A percentile compares a stretch with the other conserved stretches of the same genome.
phyloP scores from a whole-genome alignment of 1,140 invertebrate species.

The Helicorthomorpha holstii region DNA sequence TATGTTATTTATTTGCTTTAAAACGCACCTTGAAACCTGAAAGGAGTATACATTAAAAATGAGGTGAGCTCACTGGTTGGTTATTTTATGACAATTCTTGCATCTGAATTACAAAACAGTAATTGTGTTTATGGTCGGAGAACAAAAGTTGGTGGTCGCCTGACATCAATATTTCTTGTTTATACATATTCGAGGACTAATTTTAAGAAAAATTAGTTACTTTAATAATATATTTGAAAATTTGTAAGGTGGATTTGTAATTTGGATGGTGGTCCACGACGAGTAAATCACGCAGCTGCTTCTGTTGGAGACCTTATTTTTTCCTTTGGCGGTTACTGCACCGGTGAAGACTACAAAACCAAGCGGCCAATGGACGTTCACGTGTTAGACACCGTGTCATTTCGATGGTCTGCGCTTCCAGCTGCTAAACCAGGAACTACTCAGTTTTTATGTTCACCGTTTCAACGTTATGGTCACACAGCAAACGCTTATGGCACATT shows the following conservation, averaged over 20 bases:
- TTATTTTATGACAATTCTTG: no score
- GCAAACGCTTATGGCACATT: slow-evolving; percentile 54
- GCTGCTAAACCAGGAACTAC: slow-evolving; percentile 15
- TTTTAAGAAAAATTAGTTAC: no score
- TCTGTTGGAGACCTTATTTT: slow-evolving; percentile 60
- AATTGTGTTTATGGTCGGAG: no score
- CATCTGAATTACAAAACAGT: no score
- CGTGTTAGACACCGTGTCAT: slow-evolving; percentile 52
- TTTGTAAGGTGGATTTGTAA: slow-evolving; percentile 7
- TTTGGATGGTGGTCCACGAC: slow-evolving; percentile 26
- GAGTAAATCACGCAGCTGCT: slow-evolving; percentile 41
- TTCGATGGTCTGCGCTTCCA: slow-evolving; percentile 29
- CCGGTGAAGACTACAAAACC: slow-evolving; percentile 49
- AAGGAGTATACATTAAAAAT: no score
- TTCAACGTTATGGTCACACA: slow-evolving; percentile 69
- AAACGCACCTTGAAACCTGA: no score
- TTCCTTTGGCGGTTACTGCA: slow-evolving; percentile 81
- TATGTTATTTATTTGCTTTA: no score
- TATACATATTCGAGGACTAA: no score
- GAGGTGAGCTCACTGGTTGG: no score
- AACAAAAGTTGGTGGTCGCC: no score
- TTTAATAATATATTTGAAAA: no score
- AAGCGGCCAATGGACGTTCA: slow-evolving; percentile 67
- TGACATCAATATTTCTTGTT: no score
- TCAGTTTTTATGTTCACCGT: slow-evolving; percentile 26